Evolutionary conservation across 2,797 vertebrate genomes (phyloP), one percentile per base, ranked within the genome.

Genomic region (Lerista edwardsae): DNA sequence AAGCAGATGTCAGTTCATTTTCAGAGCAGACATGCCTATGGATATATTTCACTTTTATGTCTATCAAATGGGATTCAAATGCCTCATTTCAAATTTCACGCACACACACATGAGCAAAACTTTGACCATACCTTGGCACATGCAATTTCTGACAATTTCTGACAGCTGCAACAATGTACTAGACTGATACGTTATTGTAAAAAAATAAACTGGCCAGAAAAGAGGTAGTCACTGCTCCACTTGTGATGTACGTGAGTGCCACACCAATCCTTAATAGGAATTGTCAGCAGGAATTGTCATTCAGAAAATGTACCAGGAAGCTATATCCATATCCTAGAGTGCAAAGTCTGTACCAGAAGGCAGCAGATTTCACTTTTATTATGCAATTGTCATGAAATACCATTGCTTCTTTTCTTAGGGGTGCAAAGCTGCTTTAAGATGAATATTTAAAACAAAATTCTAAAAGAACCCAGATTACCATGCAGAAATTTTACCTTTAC

Each of bases 361-460:
- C 77, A 90, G 80, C 86, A 89, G 74, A 91, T 86, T 92, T 92
- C 55, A 44, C 85, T 91, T 92, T 87, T 82, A 89, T 79, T 75
- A 79, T 79, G 89, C 82, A 90, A 21, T 88, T 93, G 92, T 89
- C 86, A 89, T 93, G 92, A 93, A 95, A 90, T 15, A 23, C 57
- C 34, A 79, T 89, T 87, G 89, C 83, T 94, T 62, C 88, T 91
- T 87, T 94, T 79, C 75, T 91, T 83, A 82, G 80, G 79, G 11
- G 27, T 72, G 87, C 79, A 84, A 84, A 64, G 39, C 84, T 89
- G 87, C 81, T 80, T 86, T 85, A 90, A 90, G 81, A 31, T 23
- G 14, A 88, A 89, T 34, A 55, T 25, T 55, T 90, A 84, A 90
- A 91, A 92, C 82, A 47, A 83, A 84, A 87, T 86, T 90, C 73